A percentile compares a stretch with the other conserved stretches of the same genome.
Conservation (phyloP, 2,888 invertebrate species). For the Lasioglossum oenotherae region DNA sequence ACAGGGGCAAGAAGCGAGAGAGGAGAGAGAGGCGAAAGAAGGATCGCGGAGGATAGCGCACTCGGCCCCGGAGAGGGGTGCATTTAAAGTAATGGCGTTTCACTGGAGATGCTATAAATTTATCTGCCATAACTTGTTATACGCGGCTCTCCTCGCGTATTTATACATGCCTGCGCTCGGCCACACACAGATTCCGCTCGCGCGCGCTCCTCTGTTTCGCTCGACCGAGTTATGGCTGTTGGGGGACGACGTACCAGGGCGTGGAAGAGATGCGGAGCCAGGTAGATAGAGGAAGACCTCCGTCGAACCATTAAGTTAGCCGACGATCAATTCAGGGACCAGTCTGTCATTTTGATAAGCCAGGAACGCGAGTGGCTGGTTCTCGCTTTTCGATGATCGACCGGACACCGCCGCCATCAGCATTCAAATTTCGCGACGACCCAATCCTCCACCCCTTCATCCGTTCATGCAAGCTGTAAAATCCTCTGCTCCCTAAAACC, state of each 20-base stretch:
- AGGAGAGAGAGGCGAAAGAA: slow-evolving; percentile 33
- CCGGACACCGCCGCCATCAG: background rate
- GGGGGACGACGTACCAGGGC: slow-evolving; percentile 61
- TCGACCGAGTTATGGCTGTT: slow-evolving; percentile 66
- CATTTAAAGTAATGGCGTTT: slow-evolving; percentile 84
- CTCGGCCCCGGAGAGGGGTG: slow-evolving; percentile 67
- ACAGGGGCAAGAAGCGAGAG: background rate
- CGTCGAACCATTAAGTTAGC: slow-evolving; percentile 51
- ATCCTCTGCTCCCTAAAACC: background rate
- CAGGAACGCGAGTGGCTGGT: background rate
- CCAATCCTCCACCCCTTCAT: background rate
- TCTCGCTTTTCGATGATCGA: background rate
- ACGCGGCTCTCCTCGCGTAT: slow-evolving; percentile 84
- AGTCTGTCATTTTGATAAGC: slow-evolving; percentile 36
- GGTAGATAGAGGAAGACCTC: slow-evolving; percentile 45
- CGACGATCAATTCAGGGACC: slow-evolving; percentile 44
- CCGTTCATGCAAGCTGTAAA: background rate
- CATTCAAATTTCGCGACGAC: slow-evolving; percentile 3
- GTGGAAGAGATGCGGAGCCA: slow-evolving; percentile 54
- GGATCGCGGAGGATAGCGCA: slow-evolving; percentile 63
- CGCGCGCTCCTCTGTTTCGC: slow-evolving; percentile 64
- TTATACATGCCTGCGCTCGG: slow-evolving; percentile 82
- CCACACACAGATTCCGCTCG: slow-evolving; percentile 79
- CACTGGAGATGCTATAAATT: slow-evolving; percentile 85
- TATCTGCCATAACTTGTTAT: slow-evolving; percentile 85